phyloP scores from a whole-genome alignment of 1,140 invertebrate species.

The Stegodyphus dumicola region DNA sequence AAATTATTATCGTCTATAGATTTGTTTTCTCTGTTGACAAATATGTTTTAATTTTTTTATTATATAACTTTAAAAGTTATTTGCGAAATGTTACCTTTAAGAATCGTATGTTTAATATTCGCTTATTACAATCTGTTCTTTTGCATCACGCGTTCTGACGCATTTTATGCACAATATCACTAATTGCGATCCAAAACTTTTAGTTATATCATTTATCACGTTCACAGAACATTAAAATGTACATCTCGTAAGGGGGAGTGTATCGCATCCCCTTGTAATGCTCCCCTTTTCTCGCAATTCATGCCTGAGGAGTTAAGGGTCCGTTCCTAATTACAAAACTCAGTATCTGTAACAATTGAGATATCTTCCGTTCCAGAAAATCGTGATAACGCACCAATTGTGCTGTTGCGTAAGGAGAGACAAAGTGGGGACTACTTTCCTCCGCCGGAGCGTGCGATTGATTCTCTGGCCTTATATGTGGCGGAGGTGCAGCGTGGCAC shows the following conservation, averaged over 20 bases:
- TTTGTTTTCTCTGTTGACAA: too few relatives aligned
- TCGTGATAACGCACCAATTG: constrained; percentile 1
- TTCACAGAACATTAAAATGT: not conserved
- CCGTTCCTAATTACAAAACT: constrained; percentile 55
- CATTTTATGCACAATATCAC: too few relatives aligned
- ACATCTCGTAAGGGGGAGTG: not conserved
- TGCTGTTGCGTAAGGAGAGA: not conserved
- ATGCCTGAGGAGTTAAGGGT: constrained; percentile 46
- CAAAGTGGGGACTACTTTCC: constrained; percentile 31
- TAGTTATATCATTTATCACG: not conserved
- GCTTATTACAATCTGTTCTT: too few relatives aligned
- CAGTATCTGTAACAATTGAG: constrained; percentile 48
- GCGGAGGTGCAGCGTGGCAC: not conserved
- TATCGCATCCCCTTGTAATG: not conserved
- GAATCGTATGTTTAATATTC: too few relatives aligned
- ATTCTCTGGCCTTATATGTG: not conserved
- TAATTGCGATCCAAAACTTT: not conserved
- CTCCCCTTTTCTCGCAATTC: constrained; percentile 4
- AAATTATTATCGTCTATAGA: too few relatives aligned
- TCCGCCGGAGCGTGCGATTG: constrained; percentile 37
- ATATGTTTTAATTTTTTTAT: too few relatives aligned
- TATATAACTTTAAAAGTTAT: too few relatives aligned
- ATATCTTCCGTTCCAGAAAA: constrained; percentile 39
- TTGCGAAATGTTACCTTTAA: too few relatives aligned
- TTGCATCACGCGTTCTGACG: too few relatives aligned